Percentiles rank a stretch among this genome's conserved stretches.
These are phyloP conservation scores for Archocentrus centrarchus DNA, from an alignment of 2,113 vertebrate species.

Conservation along the genomic window DNA sequence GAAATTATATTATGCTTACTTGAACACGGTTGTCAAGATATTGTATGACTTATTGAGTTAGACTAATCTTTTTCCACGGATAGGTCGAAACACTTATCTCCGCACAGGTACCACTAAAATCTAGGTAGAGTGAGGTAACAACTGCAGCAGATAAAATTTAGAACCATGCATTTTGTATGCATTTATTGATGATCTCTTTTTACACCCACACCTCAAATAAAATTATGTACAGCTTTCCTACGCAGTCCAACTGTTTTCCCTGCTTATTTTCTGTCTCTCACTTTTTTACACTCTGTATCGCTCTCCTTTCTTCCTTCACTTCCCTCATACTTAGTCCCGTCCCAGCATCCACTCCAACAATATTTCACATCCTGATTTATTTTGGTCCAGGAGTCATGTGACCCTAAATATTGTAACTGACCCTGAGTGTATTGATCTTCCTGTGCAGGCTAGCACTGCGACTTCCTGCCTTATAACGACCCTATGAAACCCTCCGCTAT, in stretches of 20 bases:
- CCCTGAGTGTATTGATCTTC: slow-evolving; percentile 83
- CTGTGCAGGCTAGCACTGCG: slow-evolving; percentile 75
- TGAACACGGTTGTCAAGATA: neutral
- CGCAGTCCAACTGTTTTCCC: neutral
- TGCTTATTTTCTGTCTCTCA: neutral
- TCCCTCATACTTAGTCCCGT: slow-evolving; percentile 38
- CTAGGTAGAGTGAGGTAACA: neutral
- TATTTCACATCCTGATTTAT: slow-evolving; percentile 82
- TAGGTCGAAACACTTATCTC: neutral
- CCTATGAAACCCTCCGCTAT: slow-evolving; percentile 75
- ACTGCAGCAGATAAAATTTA: neutral
- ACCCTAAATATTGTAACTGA: slow-evolving; percentile 86
- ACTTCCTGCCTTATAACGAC: slow-evolving; percentile 82
- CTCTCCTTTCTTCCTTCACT: neutral
- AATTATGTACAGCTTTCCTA: neutral
- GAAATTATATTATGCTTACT: neutral
- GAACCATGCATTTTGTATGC: slow-evolving; percentile 29
- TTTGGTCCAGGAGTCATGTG: slow-evolving; percentile 82
- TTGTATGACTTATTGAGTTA: neutral
- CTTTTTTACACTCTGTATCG: neutral
- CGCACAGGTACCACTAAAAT: neutral
- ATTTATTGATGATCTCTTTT: neutral
- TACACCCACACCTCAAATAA: neutral
- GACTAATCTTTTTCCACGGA: neutral
- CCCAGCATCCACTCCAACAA: slow-evolving; percentile 62